Base-by-base conservation (phyloP, 2,888 invertebrate species). In the Dryococelus australis region DNA sequence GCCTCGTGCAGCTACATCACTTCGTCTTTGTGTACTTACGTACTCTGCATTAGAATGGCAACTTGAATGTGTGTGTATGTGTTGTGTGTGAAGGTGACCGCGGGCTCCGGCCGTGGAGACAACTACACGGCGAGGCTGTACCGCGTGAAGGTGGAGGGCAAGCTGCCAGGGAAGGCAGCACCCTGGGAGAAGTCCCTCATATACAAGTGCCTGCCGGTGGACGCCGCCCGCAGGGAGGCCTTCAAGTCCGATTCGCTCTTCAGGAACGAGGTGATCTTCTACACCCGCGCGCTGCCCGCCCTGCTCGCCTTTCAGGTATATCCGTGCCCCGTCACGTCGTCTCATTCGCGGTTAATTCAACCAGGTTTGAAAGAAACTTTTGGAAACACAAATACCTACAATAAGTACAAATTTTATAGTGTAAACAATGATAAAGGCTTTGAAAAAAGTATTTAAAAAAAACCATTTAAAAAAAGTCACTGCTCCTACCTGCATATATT, bases 101-200 rank as follows among this genome's bases (percentile, higher is more conserved):
- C 94, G 6, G 96, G 96, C n/a, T 95, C 96, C 0, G 95, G 95
- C 87, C 93, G 96, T 86, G 96, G 96, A 0, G 96, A 96, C 90
- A 96, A 96, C 91, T 96, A 96, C 91, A 96, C 96, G 0, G 96
- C 96, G 13, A 95, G 95, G 93, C 93, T 96, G 12, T 96, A 96
- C 91, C 94, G 96, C 24, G 93, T 96, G 87, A 93, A 94, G 0
- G 92, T 95, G 5, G 94, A 93, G 89, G 96, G 96, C 8, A 91
- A 91, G 26, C 91, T 91, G 86, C 90, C 92, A 0, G 92, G 92
- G 10, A 92, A 92, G 53, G 93, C 93, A 87, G 92, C 93, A 85
- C 94, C 94, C n/a, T 96, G 96, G 95, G 93, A 94, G 88, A 93
- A 94, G 35, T 95, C 95, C 28, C 93, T 96, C 80, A 96, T 96